Percentiles rank a stretch among this genome's conserved stretches.
phyloP scores from a whole-genome alignment of 2,888 invertebrate genomes.

The Dascillus cervinus region DNA sequence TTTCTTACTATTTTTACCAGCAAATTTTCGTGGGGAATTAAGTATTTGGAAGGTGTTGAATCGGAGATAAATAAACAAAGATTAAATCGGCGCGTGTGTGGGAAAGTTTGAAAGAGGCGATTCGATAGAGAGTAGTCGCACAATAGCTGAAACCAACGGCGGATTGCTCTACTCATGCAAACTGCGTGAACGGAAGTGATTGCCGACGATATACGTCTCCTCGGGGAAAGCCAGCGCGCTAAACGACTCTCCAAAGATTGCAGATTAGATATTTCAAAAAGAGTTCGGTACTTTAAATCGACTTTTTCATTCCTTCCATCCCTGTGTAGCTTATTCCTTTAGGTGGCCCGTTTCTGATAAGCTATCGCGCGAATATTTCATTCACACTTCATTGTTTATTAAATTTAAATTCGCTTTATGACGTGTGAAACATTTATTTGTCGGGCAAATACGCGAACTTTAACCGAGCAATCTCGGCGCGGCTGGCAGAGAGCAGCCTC shows the following conservation, averaged over 20 bases:
- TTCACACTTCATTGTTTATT: conserved; percentile 25
- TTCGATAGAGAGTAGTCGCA: conserved; percentile 11
- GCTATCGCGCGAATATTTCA: conserved; percentile 27
- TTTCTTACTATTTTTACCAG: too few species aligned
- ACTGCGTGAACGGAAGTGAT: conserved; percentile 34
- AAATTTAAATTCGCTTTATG: conserved; percentile 18
- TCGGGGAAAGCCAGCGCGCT: conserved; percentile 27
- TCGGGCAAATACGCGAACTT: too few species aligned
- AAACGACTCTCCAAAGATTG: conserved; percentile 40
- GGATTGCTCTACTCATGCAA: conserved; percentile 24
- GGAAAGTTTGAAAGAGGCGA: conserved; percentile 9
- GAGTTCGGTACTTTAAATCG: conserved; percentile 37
- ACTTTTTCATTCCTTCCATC: conserved; percentile 32
- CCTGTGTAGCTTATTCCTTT: conserved; percentile 25
- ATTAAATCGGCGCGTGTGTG: conserved; percentile 5
- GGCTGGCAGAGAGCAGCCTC: too few species aligned
- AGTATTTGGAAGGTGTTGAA: too few species aligned
- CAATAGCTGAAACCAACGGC: conserved; percentile 18
- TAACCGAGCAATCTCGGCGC: too few species aligned
- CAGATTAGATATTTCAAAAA: conserved; percentile 38
- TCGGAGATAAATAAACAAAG: conserved; percentile 9
- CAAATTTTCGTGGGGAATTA: too few species aligned
- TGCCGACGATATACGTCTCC: conserved; percentile 31
- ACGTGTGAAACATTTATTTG: conserved; percentile 14
- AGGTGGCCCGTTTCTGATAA: conserved; percentile 23